Evolutionary conservation across 2,113 vertebrate species (phyloP), one percentile per base, ranked within the genome.

Genomic region (Bothrops jararaca): DNA sequence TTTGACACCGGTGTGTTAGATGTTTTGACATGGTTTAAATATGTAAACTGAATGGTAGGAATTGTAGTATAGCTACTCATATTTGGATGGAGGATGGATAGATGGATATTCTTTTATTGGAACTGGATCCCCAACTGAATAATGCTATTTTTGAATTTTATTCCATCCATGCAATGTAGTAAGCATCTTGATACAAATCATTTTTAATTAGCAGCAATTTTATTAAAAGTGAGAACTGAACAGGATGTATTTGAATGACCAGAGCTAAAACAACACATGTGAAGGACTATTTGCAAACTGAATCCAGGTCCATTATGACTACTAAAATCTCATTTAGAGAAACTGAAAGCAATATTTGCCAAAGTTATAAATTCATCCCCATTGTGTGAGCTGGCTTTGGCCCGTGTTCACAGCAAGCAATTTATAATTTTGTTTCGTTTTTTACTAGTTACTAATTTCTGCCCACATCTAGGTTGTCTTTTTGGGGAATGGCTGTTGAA

Each of bases 391-490:
- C 20, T 92, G 86, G 57, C 57, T 86, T 80, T 80, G 24, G n/a
- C 24, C 39, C 39, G 12, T 13, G 52, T 39, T 92, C 60, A 29
- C 52, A 92, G 45, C 52, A 56, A 89, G 88, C 86, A 92, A 89
- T 52, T 74, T 20, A 45, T 54, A 34, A 54, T 50, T 91, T 58
- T 86, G 54, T n/a, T 64, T 87, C 20, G n/a, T 15, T 60, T 52
- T 39, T 92, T 24, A 74, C 54, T 92, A 92, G 54, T 80, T 89
- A n/a, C 64, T 69, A 39, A 89, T 74, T 89, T 89, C 23, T 74
- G 50, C 22, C 86, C n/a, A 53, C 80, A 52, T 74, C 86, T 48
- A 88, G 45, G 60, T 42, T 80, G 23, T 29, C 50, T 15, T 92
- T 92, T 89, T 89, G 8, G 52, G 39, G 26, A 89, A 88, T 34